Conservation (phyloP, 2,113 vertebrate species). For the Brienomyrus longianalis region DNA sequence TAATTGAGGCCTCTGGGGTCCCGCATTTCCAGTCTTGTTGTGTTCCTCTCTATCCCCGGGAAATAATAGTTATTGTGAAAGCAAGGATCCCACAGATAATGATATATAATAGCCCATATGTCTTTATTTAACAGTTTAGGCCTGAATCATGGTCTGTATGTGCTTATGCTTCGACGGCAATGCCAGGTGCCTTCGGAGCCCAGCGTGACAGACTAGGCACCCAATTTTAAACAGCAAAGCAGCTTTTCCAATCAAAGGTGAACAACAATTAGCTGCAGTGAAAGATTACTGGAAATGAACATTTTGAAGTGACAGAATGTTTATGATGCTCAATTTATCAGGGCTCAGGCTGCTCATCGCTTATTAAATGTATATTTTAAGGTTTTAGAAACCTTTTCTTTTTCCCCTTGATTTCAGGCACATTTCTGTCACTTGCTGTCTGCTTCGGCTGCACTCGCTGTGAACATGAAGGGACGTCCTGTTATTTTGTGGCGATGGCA, state of each 20-base stretch:
- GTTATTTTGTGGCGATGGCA: neutral
- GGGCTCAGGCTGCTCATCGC: neutral
- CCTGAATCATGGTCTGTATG: conserved; percentile 7
- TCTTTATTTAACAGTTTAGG: conserved; percentile 16
- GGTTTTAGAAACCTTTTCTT: neutral
- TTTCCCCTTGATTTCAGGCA: neutral
- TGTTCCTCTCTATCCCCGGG: conserved; percentile 11
- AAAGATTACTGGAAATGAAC: neutral
- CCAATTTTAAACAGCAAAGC: neutral
- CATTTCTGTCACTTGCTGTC: neutral
- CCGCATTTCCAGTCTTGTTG: conserved; percentile 13
- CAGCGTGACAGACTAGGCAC: neutral
- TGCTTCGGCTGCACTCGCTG: neutral
- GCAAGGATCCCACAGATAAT: conserved; percentile 25
- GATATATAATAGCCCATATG: conserved; percentile 26
- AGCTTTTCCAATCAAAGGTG: neutral
- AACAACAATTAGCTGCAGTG: neutral
- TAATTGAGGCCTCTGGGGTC: conserved; percentile 5
- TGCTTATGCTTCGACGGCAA: neutral
- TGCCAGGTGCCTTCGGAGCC: neutral
- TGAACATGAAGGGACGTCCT: neutral
- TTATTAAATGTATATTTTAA: neutral
- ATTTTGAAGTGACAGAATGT: neutral
- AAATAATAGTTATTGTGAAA: conserved; percentile 23
- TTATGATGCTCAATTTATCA: neutral